Evolutionary conservation across 1,140 invertebrate species (phyloP).

Genomic region (Philotrypesis tridentata): DNA sequence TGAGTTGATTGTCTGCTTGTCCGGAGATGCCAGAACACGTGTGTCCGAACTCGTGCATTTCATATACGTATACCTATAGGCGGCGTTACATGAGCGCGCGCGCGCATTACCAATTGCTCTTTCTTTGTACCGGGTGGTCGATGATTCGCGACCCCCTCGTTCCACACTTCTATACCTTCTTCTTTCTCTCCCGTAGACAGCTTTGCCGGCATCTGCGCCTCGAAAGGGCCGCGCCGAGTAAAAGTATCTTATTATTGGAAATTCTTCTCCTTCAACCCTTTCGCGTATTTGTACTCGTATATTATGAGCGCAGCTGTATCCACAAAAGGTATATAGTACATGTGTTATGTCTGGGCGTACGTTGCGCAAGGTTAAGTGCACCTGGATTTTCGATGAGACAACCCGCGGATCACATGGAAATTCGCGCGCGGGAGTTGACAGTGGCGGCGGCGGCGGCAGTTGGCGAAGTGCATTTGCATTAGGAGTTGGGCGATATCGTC

Average conservation of each 20-base stretch:
- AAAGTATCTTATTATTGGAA: constrained; percentile 11
- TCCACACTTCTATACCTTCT: constrained; percentile 55
- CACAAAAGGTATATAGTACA: neutral
- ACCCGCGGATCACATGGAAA: constrained; percentile 3
- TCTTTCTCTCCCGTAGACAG: neutral
- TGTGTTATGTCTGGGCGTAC: neutral
- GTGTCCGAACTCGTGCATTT: constrained; percentile 73
- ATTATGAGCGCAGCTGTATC: neutral
- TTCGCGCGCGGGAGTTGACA: neutral
- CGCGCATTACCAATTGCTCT: constrained; percentile 53
- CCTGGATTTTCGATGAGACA: constrained; percentile 5
- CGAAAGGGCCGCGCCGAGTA: too few relatives aligned
- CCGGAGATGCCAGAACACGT: constrained; percentile 74
- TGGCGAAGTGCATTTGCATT: constrained; percentile 67
- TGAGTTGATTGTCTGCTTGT: constrained; percentile 75
- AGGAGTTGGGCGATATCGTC: constrained; percentile 61
- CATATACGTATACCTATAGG: too few relatives aligned
- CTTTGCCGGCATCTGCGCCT: neutral
- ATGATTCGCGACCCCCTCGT: constrained; percentile 60
- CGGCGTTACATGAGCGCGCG: constrained; percentile 68
- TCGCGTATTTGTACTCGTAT: neutral
- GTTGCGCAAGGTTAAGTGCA: neutral
- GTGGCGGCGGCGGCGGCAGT: neutral
- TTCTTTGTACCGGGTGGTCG: constrained; percentile 63
- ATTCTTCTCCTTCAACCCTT: neutral